Conservation (phyloP, 2,888 invertebrate genomes). For the Lasioglossum calceatum region DNA sequence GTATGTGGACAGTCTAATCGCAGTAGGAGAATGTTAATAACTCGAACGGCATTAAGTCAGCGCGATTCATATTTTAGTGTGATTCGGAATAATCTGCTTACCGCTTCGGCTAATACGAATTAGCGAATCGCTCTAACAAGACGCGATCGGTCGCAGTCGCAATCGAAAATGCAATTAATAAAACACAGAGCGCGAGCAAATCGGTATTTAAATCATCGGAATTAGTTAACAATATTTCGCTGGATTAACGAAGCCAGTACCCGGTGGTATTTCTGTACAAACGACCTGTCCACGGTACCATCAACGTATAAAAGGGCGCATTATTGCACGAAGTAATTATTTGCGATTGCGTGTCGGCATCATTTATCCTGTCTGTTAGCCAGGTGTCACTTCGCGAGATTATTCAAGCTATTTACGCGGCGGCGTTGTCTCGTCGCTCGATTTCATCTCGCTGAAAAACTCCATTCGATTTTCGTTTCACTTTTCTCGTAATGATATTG, state of each 20-base stretch:
- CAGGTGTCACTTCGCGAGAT: background rate
- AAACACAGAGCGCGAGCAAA: background rate
- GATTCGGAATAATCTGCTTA: background rate
- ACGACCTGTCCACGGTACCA: background rate
- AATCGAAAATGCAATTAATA: background rate
- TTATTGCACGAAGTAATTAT: slow-evolving; percentile 40
- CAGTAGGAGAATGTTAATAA: background rate
- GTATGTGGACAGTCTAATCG: background rate
- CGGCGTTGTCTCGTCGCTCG: background rate
- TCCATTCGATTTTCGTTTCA: slow-evolving; percentile 34
- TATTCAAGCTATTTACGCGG: slow-evolving; percentile 15
- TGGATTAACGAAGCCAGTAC: slow-evolving; percentile 9
- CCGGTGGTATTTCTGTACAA: background rate
- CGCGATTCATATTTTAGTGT: background rate
- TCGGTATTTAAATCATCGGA: background rate
- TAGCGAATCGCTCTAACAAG: background rate
- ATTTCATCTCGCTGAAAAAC: slow-evolving; percentile 25
- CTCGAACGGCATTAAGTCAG: background rate
- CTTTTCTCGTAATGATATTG: slow-evolving; percentile 27
- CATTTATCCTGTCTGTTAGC: slow-evolving; percentile 19
- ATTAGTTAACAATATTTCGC: background rate
- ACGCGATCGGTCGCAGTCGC: background rate
- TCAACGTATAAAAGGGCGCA: slow-evolving; percentile 30
- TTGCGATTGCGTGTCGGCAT: background rate
- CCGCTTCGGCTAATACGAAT: background rate